phyloP scores from a whole-genome alignment of 2,888 invertebrate species.

The Noctua comes region DNA sequence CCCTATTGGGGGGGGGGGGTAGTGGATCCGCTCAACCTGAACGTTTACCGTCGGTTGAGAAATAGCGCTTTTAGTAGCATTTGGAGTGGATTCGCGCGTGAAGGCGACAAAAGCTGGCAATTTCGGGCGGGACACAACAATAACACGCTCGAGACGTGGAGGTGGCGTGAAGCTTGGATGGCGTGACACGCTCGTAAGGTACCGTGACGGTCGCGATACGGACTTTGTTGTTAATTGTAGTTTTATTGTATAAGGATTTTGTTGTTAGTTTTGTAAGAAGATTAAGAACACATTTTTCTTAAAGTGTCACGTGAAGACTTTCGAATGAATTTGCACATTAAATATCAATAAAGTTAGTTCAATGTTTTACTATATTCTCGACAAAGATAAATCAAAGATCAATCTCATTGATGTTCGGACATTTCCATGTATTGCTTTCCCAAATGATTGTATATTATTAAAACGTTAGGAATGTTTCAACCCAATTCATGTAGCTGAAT shows the following conservation, averaged over 20 bases:
- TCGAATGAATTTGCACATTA: background rate
- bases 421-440: background rate
- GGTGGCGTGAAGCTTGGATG: constrained; percentile 32
- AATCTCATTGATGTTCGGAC: background rate
- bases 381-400: constrained; percentile 4
- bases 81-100: constrained; percentile 69
- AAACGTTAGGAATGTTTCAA: background rate
- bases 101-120: constrained; percentile 73
- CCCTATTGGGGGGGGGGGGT: constrained; percentile 35
- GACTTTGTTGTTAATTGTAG: constrained; percentile 48
- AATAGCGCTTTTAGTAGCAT: constrained; percentile 70
- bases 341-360: background rate
- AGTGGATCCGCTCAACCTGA: constrained; percentile 65
- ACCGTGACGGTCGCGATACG: constrained; percentile 14
- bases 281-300: background rate
- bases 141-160: constrained; percentile 57
- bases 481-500: background rate
- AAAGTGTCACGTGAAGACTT: background rate
- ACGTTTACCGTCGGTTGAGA: constrained; percentile 71
- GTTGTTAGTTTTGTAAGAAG: background rate
- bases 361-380: background rate
- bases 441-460: background rate
- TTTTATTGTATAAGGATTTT: constrained; percentile 35
- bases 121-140: constrained; percentile 67
- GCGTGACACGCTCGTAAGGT: constrained; percentile 30